Base-by-base conservation (phyloP, 1,140 invertebrate species). In the Drosophila insularis region DNA sequence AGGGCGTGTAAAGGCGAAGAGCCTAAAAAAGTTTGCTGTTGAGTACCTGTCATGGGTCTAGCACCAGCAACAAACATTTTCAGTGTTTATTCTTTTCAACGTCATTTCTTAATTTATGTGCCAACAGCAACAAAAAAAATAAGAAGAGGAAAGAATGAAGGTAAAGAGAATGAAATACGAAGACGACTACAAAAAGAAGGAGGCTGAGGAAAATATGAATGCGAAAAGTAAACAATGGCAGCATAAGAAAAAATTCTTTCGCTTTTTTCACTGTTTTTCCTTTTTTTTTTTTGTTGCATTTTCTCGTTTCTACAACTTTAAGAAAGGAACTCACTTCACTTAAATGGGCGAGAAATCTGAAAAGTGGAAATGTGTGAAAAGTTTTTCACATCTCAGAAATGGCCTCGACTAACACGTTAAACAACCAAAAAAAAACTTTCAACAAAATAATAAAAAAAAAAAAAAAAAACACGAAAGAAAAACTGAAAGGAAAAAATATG, bases 21-120 rank as follows among this genome's bases (percentile, higher is more conserved):
- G 72, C 71, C 39, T 75, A 71, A 63, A 68, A 68, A 68, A 63
- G 65, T 69, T 75, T 54, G 63, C 68, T 63, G 68, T 81, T 63
- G 63, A 81, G 65, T 64, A 71, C 68, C 78, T 81, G 71, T 76
- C 75, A 75, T 63, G 58, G 46, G 40, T 19, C 61, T 21, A 53
- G 54, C 21, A 71, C 32, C 55, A 62, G 40, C 67, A 74, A 35
- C 63, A 63, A 71, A 37, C 14, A 69, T 74, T 64, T 65, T n/a
- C 53, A 63, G 31, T 78, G 68, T 78, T 78, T 78, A 71, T 74
- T 79, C 74, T 75, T 86, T 81, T 77, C 84, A 86, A 78, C 82
- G 71, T 74, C 79, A 87, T 76, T 87, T 80, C 84, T 82, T 87
- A 87, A 87, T 87, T 87, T 87, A 87, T 87, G 84, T 82, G 79